Evolutionary conservation across 2,797 vertebrate genomes (phyloP).

Genomic region (Valencia hispanica): DNA sequence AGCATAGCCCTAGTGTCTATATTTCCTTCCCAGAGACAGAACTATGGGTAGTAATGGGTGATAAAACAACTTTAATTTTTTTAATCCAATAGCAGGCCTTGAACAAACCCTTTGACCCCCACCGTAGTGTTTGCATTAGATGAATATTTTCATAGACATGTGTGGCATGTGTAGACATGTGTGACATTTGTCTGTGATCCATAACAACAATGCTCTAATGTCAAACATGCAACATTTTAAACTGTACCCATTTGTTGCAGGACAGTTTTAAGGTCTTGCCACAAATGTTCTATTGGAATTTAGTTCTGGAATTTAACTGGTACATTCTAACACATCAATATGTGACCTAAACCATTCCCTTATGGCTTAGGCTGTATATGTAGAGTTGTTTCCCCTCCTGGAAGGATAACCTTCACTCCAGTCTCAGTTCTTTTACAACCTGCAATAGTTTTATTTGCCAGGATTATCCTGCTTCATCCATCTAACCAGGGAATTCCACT

Average conservation of each 20-base stretch:
- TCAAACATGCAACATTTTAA: neutral
- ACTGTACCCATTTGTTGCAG: neutral
- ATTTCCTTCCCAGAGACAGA: neutral
- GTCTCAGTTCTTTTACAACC: neutral
- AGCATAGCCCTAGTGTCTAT: neutral
- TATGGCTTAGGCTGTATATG: neutral
- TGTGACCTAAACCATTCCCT: neutral
- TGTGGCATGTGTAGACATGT: no score
- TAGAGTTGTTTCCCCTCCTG: neutral
- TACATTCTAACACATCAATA: neutral
- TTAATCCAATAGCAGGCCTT: neutral
- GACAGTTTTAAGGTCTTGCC: neutral
- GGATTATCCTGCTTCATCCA: neutral
- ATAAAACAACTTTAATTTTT: neutral
- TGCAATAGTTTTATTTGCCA: neutral
- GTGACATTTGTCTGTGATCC: neutral
- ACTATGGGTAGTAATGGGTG: neutral
- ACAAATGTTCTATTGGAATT: neutral
- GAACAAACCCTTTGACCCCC: neutral
- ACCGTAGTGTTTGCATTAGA: neutral
- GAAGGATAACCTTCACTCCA: neutral
- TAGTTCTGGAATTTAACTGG: neutral
- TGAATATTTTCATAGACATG: neutral
- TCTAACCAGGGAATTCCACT: neutral
- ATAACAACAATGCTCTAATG: neutral